phyloP scores from a whole-genome alignment of 1,140 invertebrate species.

The Listronotus oregonensis region DNA sequence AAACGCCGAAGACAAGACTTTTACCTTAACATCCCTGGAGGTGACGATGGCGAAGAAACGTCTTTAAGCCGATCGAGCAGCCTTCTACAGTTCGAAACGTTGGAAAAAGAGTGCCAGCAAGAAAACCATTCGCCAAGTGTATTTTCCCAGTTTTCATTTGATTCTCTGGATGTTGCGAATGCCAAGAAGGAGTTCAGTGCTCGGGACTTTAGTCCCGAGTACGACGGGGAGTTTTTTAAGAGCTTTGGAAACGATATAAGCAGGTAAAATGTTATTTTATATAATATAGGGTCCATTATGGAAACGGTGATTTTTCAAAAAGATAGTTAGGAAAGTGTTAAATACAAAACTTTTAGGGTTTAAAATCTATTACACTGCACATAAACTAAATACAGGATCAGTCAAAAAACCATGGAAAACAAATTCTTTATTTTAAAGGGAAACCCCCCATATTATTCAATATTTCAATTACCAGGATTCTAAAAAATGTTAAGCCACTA shows the following conservation, averaged over 20 bases:
- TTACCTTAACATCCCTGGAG: slow-evolving; percentile 53
- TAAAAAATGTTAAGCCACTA: too few relatives aligned
- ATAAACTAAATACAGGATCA: too few relatives aligned
- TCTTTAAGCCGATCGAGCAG: slow-evolving; percentile 73
- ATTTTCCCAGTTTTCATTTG: slow-evolving; percentile 61
- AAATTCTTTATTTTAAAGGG: too few relatives aligned
- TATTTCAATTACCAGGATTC: too few relatives aligned
- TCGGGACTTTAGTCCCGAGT: slow-evolving; percentile 28
- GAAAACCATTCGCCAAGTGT: slow-evolving; percentile 57
- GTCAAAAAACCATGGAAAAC: too few relatives aligned
- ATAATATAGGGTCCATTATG: too few relatives aligned
- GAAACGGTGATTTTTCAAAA: too few relatives aligned
- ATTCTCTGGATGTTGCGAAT: slow-evolving; percentile 62
- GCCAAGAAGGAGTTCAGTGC: slow-evolving; percentile 63
- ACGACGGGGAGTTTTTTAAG: slow-evolving; percentile 48
- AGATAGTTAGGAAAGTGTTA: too few relatives aligned
- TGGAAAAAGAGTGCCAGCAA: slow-evolving; percentile 70
- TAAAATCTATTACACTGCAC: too few relatives aligned
- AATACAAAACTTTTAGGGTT: too few relatives aligned
- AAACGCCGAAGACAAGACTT: slow-evolving; percentile 71
- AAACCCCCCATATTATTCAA: too few relatives aligned
- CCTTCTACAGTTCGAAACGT: slow-evolving; percentile 78
- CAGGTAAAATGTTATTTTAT: too few relatives aligned
- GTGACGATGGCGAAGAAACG: slow-evolving; percentile 61
- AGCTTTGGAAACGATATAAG: slow-evolving; percentile 45